Conservation (phyloP, 2,888 invertebrate species). For the Dolichopus griseipennis region DNA sequence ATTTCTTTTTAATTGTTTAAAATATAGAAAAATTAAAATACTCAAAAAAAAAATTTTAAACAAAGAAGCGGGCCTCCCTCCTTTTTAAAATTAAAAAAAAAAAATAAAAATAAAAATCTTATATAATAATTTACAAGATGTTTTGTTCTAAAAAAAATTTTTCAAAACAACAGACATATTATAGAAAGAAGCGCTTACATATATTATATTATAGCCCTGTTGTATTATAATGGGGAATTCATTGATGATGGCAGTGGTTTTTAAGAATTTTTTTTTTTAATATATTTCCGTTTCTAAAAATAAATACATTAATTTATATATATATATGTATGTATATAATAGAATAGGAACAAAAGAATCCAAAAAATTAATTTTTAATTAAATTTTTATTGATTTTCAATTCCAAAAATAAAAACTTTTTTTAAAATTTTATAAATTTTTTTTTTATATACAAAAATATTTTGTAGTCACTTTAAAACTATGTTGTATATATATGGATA, state of each 20-base stretch:
- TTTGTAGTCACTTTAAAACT: no score
- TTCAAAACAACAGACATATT: neutral
- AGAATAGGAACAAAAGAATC: neutral
- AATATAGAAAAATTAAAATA: neutral
- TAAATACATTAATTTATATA: neutral
- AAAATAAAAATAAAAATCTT: no score
- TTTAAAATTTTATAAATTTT: neutral
- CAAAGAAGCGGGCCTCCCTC: neutral
- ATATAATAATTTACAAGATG: constrained; percentile 1
- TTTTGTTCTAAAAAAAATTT: neutral
- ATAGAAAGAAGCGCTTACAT: neutral
- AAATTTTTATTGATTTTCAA: constrained; percentile 6
- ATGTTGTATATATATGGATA: no score
- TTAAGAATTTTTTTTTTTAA: neutral
- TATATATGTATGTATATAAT: neutral
- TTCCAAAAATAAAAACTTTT: neutral
- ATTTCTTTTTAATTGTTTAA: constrained; percentile 6
- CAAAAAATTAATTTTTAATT: neutral
- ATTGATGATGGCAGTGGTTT: neutral
- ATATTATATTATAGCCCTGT: no score
- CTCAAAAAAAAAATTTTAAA: neutral
- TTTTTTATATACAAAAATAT: no score
- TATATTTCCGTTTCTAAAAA: constrained; percentile 6
- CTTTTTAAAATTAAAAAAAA: neutral
- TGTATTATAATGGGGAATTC: neutral